These are phyloP conservation scores for Artemia sinica DNA, from an alignment of 2,888 invertebrate species.

Conservation along the genomic window DNA sequence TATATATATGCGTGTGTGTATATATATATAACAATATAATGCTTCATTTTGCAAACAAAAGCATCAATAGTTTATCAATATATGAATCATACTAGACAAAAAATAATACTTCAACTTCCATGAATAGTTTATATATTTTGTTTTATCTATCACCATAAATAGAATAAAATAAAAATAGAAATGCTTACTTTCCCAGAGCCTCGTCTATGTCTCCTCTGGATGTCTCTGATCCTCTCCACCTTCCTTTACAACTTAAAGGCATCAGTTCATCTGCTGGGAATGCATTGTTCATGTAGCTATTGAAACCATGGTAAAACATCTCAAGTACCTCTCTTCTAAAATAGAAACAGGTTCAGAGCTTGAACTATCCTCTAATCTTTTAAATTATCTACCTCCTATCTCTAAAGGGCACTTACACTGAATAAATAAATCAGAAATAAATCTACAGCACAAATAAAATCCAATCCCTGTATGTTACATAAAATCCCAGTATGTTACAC, in stretches of 20 bases:
- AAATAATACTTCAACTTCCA: background rate
- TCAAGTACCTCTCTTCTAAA: conserved; percentile 69
- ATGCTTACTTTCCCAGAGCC: conserved; percentile 82
- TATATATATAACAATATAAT: too few relatives aligned
- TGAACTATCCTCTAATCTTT: too few relatives aligned
- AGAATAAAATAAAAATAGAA: conserved; percentile 12
- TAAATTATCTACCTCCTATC: too few relatives aligned
- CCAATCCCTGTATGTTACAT: too few relatives aligned
- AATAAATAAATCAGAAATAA: too few relatives aligned
- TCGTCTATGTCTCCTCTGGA: conserved; percentile 92
- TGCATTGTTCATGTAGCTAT: conserved; percentile 89
- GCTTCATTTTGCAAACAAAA: too few relatives aligned
- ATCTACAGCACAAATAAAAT: too few relatives aligned
- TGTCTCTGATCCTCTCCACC: conserved; percentile 73
- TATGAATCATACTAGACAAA: conserved; percentile 18
- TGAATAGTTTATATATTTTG: background rate
- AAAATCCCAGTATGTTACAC: too few relatives aligned
- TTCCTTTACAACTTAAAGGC: conserved; percentile 85
- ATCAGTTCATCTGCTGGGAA: conserved; percentile 96
- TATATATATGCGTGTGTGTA: background rate
- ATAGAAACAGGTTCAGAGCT: conserved; percentile 25
- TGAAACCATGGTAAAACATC: conserved; percentile 93
- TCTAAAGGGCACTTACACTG: too few relatives aligned
- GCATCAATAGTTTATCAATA: too few relatives aligned
- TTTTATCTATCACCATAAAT: background rate